phyloP scores from a whole-genome alignment of 2,797 vertebrate species.

The Picus viridis region DNA sequence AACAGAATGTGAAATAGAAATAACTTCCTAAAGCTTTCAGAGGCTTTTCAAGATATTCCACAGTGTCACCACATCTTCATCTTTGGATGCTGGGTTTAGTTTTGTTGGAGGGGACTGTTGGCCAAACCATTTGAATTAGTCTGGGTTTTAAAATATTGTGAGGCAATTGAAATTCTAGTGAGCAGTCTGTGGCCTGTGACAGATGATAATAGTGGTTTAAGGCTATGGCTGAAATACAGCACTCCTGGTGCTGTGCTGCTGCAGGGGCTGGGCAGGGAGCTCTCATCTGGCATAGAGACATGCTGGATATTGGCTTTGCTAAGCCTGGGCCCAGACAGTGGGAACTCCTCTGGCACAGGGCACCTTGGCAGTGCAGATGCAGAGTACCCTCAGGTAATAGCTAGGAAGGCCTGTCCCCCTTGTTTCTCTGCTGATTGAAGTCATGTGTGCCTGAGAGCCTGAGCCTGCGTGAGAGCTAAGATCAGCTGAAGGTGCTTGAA shows the following conservation, averaged over 20 bases:
- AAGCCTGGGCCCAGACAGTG: neutral
- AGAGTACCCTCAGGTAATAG: neutral
- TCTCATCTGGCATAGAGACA: accelerated
- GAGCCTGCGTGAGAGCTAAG: neutral
- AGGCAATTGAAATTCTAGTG: neutral
- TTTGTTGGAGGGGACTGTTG: neutral
- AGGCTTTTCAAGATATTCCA: conserved; percentile 5
- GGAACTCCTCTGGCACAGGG: neutral
- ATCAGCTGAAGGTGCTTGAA: neutral
- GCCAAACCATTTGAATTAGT: neutral
- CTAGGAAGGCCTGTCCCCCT: neutral
- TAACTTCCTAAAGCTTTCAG: neutral
- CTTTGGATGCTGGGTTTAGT: neutral
- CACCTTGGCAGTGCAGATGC: neutral
- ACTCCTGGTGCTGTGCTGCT: neutral
- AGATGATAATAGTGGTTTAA: neutral
- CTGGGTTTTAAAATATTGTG: neutral
- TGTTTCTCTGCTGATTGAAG: neutral
- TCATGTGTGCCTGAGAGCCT: neutral
- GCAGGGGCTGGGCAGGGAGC: neutral
- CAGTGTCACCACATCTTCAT: neutral
- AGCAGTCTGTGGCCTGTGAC: neutral
- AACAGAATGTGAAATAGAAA: neutral
- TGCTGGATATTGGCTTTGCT: neutral
- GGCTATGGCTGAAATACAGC: neutral